Conservation (phyloP, 2,888 invertebrate species). For the Drosophila monieri region DNA sequence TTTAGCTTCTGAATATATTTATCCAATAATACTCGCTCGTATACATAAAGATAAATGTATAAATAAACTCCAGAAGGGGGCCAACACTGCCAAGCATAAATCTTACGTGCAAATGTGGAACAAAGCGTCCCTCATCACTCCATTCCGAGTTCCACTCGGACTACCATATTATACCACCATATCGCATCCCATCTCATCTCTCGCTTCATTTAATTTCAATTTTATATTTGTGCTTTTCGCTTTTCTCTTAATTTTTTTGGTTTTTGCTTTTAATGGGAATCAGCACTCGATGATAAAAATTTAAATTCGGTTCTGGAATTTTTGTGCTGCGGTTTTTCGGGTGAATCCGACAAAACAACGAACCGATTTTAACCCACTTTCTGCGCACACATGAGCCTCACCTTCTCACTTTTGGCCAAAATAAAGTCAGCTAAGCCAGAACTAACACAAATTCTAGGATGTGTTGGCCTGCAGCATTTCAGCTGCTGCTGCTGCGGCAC, state of each 20-base stretch:
- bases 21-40: slow-evolving; percentile 29
- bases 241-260: slow-evolving; percentile 19
- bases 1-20: slow-evolving; percentile 23
- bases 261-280: slow-evolving; percentile 34
- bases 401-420: background rate
- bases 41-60: slow-evolving; percentile 59
- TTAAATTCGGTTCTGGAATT: slow-evolving; percentile 39
- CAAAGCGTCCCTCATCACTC: slow-evolving; percentile 46
- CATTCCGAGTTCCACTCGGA: slow-evolving; percentile 33
- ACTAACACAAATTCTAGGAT: slow-evolving; percentile 22
- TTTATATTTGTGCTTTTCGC: slow-evolving; percentile 28
- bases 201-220: slow-evolving; percentile 32
- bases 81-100: slow-evolving; percentile 64
- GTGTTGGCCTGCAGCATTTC: slow-evolving; percentile 22
- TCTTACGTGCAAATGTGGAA: slow-evolving; percentile 74
- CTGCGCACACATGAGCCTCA: slow-evolving; percentile 34
- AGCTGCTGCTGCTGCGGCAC: slow-evolving; percentile 8
- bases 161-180: slow-evolving; percentile 8
- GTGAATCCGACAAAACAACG: slow-evolving; percentile 5
- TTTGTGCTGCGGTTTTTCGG: slow-evolving; percentile 16
- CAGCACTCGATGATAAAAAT: slow-evolving; percentile 39
- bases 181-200: slow-evolving; percentile 35
- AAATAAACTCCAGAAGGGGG: slow-evolving; percentile 62
- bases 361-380: slow-evolving; percentile 41
- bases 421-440: background rate